phyloP scores from a whole-genome alignment of 2,797 vertebrate genomes.

The Pseudocheirus occidentalis region DNA sequence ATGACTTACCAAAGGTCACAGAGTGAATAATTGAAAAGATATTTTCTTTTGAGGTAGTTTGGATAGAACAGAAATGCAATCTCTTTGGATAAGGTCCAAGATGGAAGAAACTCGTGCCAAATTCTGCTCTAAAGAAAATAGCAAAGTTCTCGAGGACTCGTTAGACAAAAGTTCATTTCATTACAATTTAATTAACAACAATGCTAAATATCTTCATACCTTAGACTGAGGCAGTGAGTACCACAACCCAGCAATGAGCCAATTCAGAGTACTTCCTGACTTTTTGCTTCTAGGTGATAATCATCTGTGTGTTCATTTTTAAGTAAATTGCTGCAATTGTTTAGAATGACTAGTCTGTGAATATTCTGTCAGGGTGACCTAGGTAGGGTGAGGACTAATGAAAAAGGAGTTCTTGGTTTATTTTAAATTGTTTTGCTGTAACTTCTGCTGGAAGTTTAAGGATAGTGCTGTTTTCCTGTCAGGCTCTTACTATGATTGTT shows the following conservation, averaged over 20 bases:
- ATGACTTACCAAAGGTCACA: not conserved
- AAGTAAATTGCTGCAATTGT: slow-evolving; percentile 31
- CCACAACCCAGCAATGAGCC: not conserved
- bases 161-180: not conserved
- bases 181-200: not conserved
- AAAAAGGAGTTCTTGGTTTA: slow-evolving; percentile 14
- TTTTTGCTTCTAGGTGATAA: not conserved
- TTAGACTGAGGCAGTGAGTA: not conserved
- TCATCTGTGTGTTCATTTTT: slow-evolving; percentile 29
- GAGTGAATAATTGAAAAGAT: not conserved
- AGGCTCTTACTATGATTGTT: not conserved
- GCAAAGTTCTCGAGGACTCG: not conserved
- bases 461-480: not conserved
- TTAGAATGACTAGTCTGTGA: slow-evolving; percentile 6
- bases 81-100: not conserved
- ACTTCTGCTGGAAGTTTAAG: not conserved
- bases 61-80: not conserved
- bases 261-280: not conserved
- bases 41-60: not conserved
- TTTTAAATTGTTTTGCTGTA: slow-evolving; percentile 17
- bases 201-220: not conserved
- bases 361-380: not conserved
- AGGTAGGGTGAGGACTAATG: not conserved
- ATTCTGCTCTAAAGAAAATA: slow-evolving; percentile 15
- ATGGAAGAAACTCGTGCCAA: not conserved